phyloP scores from a whole-genome alignment of 1,140 invertebrate species.

The Drosophila kohkoa region DNA sequence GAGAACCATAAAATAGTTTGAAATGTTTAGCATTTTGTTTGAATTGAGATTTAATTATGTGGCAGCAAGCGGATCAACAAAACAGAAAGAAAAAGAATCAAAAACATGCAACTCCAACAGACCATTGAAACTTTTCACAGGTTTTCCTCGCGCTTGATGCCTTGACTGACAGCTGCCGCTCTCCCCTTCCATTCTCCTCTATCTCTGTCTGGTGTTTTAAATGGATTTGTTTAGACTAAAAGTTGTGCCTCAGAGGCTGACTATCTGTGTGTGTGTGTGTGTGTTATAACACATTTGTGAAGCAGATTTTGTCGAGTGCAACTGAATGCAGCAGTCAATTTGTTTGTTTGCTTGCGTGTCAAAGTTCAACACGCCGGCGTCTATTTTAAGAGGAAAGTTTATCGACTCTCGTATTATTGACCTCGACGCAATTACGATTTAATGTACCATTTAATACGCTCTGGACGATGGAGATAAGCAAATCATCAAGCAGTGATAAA shows the following conservation, averaged over 20 bases:
- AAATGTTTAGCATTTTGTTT: constrained; percentile 81
- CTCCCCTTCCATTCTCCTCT: background rate
- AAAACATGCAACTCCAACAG: constrained; percentile 11
- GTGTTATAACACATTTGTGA: constrained; percentile 24
- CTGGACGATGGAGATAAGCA: constrained; percentile 38
- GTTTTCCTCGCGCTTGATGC: constrained; percentile 17
- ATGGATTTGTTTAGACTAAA: constrained; percentile 66
- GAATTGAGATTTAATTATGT: constrained; percentile 82
- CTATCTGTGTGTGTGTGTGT: constrained; percentile 1
- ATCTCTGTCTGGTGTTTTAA: constrained; percentile 27
- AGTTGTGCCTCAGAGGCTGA: constrained; percentile 31
- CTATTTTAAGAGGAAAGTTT: constrained; percentile 67
- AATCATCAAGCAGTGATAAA: constrained; percentile 7
- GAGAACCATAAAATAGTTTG: constrained; percentile 68
- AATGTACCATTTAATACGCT: constrained; percentile 54
- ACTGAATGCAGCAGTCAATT: constrained; percentile 50
- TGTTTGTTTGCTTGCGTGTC: constrained; percentile 75
- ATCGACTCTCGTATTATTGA: constrained; percentile 59
- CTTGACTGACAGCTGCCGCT: constrained; percentile 34
- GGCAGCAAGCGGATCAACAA: constrained; percentile 65
- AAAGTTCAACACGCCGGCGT: constrained; percentile 66
- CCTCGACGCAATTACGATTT: constrained; percentile 48
- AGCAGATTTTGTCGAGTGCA: constrained; percentile 35
- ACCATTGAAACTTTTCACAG: constrained; percentile 34
- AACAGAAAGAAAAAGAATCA: background rate